Percentiles rank a stretch among this genome's conserved stretches.
Conservation (phyloP, 2,113 vertebrate genomes). For the Bettongia penicillata region DNA sequence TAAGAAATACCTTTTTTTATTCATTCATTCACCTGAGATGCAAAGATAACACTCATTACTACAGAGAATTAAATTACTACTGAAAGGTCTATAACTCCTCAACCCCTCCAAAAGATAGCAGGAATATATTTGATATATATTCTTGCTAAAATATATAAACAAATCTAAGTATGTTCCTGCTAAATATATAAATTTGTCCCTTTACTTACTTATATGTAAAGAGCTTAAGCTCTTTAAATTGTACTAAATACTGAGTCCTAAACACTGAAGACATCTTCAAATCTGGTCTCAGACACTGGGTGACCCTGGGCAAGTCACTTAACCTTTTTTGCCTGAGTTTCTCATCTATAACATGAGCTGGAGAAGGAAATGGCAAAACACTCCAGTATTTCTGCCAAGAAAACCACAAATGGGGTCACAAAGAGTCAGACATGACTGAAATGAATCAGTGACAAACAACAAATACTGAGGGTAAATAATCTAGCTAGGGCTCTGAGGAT, state of each 20-base stretch:
- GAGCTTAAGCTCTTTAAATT: neutral
- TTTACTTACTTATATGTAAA: neutral
- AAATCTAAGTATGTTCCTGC: neutral
- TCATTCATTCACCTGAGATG: neutral
- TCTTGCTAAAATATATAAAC: neutral
- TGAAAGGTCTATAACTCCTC: neutral
- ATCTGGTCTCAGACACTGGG: neutral
- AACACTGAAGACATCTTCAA: neutral
- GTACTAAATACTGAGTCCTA: neutral
- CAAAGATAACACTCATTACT: neutral
- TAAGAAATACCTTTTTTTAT: neutral
- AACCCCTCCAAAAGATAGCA: constrained; percentile 48
- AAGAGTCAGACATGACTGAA: neutral
- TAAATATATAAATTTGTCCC: neutral
- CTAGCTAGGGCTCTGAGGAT: neutral
- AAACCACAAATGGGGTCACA: neutral
- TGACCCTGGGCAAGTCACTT: neutral
- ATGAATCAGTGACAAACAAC: neutral
- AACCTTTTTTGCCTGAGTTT: neutral
- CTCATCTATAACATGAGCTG: neutral
- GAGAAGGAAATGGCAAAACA: neutral
- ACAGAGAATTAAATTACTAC: neutral
- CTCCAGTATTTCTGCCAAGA: neutral
- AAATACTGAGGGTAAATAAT: neutral
- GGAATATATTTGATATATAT: constrained; percentile 44